A percentile compares a stretch with the other conserved stretches of the same genome.
Conservation (phyloP, 2,888 invertebrate genomes). For the Ichneumoninae sp. region DNA sequence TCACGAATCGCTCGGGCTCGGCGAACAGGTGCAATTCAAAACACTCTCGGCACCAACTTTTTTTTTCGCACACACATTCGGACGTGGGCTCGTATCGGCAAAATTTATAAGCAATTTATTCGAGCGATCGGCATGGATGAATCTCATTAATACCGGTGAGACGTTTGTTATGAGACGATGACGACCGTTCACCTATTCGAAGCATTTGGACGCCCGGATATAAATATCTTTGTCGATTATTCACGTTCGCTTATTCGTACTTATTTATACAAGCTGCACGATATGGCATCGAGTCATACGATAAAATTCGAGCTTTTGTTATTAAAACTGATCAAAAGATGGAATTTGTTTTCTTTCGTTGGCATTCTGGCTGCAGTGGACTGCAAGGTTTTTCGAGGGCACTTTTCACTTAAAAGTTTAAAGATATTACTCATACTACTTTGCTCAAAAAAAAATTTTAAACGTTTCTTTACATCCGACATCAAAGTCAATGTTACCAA, state of each 20-base stretch:
- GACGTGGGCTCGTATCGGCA: neutral
- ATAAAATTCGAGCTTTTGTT: neutral
- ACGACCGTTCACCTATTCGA: constrained; percentile 4
- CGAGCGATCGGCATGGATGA: neutral
- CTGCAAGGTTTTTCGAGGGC: neutral
- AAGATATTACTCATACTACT: no score
- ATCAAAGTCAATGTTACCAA: neutral
- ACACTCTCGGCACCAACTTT: neutral
- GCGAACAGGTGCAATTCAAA: constrained; percentile 20
- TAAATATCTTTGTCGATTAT: constrained; percentile 11
- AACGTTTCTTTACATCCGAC: neutral
- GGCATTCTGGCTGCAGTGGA: neutral
- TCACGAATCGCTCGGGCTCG: neutral
- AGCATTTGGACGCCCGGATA: constrained; percentile 36
- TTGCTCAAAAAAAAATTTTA: no score
- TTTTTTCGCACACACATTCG: no score
- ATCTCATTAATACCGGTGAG: constrained; percentile 39
- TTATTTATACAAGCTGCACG: constrained; percentile 4
- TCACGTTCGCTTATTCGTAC: neutral
- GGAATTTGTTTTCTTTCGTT: neutral
- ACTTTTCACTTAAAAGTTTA: no score
- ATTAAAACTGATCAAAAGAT: neutral
- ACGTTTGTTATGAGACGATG: constrained; percentile 28
- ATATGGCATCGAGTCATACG: neutral
- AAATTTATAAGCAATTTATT: neutral